Conservation (phyloP, 2,113 vertebrate species). For the Peromyscus californicus region DNA sequence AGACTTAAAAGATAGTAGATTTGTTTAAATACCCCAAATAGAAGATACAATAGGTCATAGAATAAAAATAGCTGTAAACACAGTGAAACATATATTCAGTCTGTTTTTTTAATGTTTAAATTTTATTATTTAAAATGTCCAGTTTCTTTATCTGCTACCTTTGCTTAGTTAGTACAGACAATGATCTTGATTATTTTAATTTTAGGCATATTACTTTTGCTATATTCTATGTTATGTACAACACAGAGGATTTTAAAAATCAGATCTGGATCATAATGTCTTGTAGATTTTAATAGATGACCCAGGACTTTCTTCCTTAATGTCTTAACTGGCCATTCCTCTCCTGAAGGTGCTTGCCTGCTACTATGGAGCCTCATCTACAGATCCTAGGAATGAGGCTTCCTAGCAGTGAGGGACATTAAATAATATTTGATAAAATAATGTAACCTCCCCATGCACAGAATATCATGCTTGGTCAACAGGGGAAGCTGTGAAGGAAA, state of each 20-base stretch:
- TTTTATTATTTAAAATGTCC: not conserved
- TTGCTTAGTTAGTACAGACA: not conserved
- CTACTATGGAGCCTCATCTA: not conserved
- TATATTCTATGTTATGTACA: not conserved
- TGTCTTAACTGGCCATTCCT: not conserved
- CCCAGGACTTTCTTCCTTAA: not conserved
- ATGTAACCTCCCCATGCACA: not conserved
- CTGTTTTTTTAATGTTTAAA: not conserved
- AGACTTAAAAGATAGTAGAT: not conserved
- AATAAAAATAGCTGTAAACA: not conserved
- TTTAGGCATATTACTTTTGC: not conserved
- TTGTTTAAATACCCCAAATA: not conserved
- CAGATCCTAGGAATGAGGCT: not conserved
- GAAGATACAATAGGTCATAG: not conserved
- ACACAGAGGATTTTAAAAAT: not conserved
- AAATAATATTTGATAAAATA: not conserved
- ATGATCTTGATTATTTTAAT: not conserved
- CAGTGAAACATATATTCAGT: not conserved
- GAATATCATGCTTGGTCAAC: not conserved
- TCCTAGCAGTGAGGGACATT: not conserved
- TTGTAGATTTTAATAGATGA: not conserved
- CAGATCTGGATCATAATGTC: not conserved
- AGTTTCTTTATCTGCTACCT: not conserved
- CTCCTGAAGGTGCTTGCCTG: not conserved
- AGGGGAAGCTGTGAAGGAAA: not conserved